Conservation (phyloP, 2,888 invertebrate species). For the Anthoptus insignis region DNA sequence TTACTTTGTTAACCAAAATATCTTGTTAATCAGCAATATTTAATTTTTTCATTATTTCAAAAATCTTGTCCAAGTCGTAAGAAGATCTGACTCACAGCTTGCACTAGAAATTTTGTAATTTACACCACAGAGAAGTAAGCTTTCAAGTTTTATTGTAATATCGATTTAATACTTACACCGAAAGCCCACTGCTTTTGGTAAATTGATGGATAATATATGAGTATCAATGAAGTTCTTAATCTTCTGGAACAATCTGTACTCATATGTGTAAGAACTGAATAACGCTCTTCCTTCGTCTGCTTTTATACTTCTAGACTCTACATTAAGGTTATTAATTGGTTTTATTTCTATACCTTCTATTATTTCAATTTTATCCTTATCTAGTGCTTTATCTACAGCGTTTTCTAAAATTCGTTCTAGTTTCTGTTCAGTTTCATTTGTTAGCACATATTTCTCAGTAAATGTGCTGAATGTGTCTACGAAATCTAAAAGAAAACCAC, state of each 20-base stretch:
- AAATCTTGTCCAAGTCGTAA: too few relatives aligned
- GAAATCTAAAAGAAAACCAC: constrained; percentile 62
- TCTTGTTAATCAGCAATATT: too few relatives aligned
- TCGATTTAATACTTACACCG: constrained; percentile 80
- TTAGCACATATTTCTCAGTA: constrained; percentile 65
- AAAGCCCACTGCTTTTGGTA: constrained; percentile 89
- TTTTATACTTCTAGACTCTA: constrained; percentile 44
- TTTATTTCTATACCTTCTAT: constrained; percentile 87
- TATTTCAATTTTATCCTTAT: constrained; percentile 84
- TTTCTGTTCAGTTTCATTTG: constrained; percentile 70
- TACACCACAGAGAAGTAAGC: too few relatives aligned
- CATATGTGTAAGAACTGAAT: constrained; percentile 76
- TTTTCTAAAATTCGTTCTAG: constrained; percentile 84
- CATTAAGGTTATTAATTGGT: constrained; percentile 51
- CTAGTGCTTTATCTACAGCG: constrained; percentile 86
- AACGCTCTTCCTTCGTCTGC: constrained; percentile 67
- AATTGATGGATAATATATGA: constrained; percentile 88
- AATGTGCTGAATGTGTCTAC: constrained; percentile 64
- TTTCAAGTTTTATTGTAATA: too few relatives aligned
- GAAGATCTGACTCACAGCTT: too few relatives aligned
- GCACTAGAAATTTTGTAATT: too few relatives aligned
- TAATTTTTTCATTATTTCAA: too few relatives aligned
- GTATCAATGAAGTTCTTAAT: constrained; percentile 87
- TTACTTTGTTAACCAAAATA: too few relatives aligned
- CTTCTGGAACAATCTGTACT: constrained; percentile 86